Evolutionary conservation across 2,797 vertebrate species (phyloP).

Genomic region (Mycteria americana): DNA sequence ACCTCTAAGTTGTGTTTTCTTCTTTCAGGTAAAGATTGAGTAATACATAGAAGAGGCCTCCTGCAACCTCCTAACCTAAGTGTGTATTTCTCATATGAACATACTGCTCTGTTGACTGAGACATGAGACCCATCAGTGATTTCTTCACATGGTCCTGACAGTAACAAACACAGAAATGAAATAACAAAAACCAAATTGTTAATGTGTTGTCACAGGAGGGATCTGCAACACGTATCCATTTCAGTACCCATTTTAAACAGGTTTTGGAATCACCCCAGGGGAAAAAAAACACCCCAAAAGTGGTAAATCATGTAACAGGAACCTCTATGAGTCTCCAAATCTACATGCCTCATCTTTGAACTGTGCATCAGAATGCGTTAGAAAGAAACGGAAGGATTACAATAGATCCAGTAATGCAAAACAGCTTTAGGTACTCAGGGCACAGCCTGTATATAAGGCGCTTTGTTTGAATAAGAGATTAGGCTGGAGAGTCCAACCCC

Average conservation of each 20-base stretch:
- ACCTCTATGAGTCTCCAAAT: background rate
- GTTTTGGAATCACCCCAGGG: background rate
- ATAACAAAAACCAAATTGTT: background rate
- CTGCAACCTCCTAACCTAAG: background rate
- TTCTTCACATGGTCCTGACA: background rate
- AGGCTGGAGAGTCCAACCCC: background rate
- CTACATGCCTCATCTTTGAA: background rate
- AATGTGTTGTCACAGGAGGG: no score
- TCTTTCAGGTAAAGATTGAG: background rate
- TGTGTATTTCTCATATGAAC: background rate
- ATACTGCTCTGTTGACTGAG: background rate
- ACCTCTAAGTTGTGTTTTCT: background rate
- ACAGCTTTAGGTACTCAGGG: background rate
- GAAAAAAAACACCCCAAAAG: background rate
- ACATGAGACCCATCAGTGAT: background rate
- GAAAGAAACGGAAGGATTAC: background rate
- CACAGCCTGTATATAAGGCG: background rate
- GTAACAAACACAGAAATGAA: background rate
- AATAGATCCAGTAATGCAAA: background rate
- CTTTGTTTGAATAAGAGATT: background rate
- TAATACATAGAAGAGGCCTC: background rate
- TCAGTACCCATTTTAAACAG: background rate
- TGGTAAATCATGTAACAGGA: background rate
- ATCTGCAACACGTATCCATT: accelerated
- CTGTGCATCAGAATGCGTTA: background rate